Percentiles rank a stretch among this genome's conserved stretches.
These are phyloP conservation scores for Fulica atra DNA, from an alignment of 2,113 vertebrate genomes.

Conservation along the genomic window DNA sequence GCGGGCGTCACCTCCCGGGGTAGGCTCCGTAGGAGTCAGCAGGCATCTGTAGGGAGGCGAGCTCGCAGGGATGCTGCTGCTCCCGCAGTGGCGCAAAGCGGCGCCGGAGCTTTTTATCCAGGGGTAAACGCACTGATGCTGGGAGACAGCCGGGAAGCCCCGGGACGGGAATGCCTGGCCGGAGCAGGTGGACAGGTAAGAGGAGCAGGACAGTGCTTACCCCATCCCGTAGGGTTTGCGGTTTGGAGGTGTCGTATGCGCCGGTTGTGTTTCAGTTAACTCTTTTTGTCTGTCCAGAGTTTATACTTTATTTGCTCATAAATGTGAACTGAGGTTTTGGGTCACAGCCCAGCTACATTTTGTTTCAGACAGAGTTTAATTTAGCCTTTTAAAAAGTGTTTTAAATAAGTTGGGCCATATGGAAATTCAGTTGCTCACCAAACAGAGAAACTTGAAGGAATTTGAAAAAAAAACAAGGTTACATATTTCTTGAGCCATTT, in stretches of 20 bases:
- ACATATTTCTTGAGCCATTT: not conserved
- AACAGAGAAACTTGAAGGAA: not conserved
- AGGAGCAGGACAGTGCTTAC: not conserved
- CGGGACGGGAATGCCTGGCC: not conserved
- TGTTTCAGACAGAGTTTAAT: constrained; percentile 35
- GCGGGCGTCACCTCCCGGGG: no score
- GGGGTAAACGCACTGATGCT: not conserved
- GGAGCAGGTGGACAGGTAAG: not conserved
- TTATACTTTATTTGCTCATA: constrained; percentile 16
- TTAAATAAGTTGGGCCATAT: constrained; percentile 17
- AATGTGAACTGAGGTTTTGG: constrained; percentile 23
- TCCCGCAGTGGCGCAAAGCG: not conserved
- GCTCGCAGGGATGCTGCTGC: accelerated
- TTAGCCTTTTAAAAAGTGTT: constrained; percentile 36
- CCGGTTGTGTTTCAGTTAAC: not conserved
- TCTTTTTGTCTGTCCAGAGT: not conserved
- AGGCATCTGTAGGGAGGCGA: accelerated
- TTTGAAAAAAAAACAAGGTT: constrained; percentile 1
- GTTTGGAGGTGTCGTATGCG: not conserved
- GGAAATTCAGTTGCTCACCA: constrained; percentile 14
- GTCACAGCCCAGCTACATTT: constrained; percentile 27
- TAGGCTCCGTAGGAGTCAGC: not conserved
- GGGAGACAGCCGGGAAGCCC: not conserved
- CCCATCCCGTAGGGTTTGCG: not conserved
- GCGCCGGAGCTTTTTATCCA: not conserved